Percentiles rank a stretch among this genome's conserved stretches.
phyloP scores from a whole-genome alignment of 2,113 vertebrate genomes.

The Prunella fulvescens region DNA sequence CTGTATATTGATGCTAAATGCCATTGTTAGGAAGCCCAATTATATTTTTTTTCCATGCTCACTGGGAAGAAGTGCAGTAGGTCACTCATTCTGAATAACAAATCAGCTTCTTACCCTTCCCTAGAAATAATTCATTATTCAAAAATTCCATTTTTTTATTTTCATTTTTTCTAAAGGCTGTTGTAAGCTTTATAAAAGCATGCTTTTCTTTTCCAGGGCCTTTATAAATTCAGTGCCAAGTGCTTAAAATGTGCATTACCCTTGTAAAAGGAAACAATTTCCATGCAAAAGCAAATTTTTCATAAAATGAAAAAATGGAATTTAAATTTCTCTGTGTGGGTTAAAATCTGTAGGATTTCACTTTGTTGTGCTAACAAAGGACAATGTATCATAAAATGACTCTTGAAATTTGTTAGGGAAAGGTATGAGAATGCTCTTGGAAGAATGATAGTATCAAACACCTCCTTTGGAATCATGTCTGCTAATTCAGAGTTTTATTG shows the following conservation, averaged over 20 bases:
- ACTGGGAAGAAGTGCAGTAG: background rate
- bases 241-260: background rate
- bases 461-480: background rate
- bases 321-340: background rate
- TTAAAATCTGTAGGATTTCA: background rate
- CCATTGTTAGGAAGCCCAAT: constrained; percentile 7
- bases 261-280: background rate
- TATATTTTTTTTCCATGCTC: background rate
- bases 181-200: background rate
- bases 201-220: background rate
- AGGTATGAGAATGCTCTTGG: background rate
- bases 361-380: background rate
- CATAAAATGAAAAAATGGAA: background rate
- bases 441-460: background rate
- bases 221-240: background rate
- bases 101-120: constrained; percentile 18
- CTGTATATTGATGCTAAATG: constrained; percentile 13
- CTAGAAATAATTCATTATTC: background rate
- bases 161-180: background rate
- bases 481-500: background rate
- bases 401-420: background rate
- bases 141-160: background rate
- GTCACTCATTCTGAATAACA: constrained; percentile 33
- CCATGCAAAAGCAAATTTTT: background rate
- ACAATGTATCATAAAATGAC: background rate